These are phyloP conservation scores for Cephus runcator DNA, from an alignment of 2,888 invertebrate genomes.

Conservation along the genomic window DNA sequence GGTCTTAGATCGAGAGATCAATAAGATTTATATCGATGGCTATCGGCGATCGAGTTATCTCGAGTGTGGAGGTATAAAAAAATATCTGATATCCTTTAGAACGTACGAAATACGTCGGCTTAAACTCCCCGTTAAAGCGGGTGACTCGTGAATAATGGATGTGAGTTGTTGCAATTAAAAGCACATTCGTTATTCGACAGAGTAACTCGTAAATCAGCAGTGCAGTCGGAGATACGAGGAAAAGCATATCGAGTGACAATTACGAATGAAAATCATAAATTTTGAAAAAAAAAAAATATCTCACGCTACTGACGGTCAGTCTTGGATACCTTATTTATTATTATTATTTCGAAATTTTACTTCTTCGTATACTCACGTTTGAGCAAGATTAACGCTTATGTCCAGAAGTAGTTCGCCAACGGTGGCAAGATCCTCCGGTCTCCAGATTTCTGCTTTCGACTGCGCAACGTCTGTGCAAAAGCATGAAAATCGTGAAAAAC, in stretches of 20 bases:
- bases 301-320: no score
- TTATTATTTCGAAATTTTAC: not conserved
- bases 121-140: not conserved
- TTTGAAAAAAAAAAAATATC: not conserved
- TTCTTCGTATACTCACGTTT: constrained; percentile 74
- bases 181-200: not conserved
- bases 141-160: not conserved
- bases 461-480: constrained; percentile 78
- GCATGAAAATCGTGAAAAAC: not conserved
- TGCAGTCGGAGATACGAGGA: not conserved
- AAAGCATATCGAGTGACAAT: not conserved
- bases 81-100: not conserved
- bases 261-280: not conserved
- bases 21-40: not conserved
- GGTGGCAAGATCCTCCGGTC: constrained; percentile 85
- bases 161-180: not conserved
- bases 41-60: not conserved
- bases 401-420: constrained; percentile 89
- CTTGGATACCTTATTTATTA: no score
- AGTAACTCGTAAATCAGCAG: not conserved
- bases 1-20: not conserved
- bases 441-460: constrained; percentile 82
- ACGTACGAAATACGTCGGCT: not conserved
- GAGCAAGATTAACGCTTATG: constrained; percentile 83
- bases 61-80: not conserved